These are phyloP conservation scores for Cryptops parisi DNA, from an alignment of 2,888 invertebrate species.

Conservation along the genomic window DNA sequence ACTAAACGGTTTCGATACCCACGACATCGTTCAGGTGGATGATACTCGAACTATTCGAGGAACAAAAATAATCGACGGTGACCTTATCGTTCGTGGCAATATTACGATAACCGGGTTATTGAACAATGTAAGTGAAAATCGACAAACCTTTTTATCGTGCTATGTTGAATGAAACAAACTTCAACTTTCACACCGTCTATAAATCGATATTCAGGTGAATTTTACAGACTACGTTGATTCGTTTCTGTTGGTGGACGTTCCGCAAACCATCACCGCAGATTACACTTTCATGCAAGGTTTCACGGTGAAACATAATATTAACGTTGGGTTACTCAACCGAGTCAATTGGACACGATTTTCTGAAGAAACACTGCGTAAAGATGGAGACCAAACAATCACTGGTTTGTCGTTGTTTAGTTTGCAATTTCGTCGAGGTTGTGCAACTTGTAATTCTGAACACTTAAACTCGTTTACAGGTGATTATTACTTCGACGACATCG, in stretches of 20 bases:
- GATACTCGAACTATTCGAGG: neutral
- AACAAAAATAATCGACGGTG: neutral
- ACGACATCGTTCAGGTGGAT: neutral
- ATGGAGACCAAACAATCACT: neutral
- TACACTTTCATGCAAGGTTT: neutral
- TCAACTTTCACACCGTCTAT: neutral
- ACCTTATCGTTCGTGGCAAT: neutral
- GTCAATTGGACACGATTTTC: neutral
- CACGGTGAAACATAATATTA: neutral
- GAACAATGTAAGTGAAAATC: slow-evolving; percentile 2
- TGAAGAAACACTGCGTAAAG: neutral
- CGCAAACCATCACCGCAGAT: neutral
- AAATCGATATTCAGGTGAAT: neutral
- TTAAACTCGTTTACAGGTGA: neutral
- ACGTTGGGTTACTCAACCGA: neutral
- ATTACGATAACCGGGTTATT: neutral
- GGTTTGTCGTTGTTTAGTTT: no score
- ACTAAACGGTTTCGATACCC: neutral
- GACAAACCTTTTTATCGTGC: no score
- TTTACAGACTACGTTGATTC: neutral
- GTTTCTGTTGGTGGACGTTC: neutral
- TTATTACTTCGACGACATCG: neutral
- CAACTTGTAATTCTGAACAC: no score
- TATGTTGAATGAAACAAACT: no score
- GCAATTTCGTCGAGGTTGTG: no score